A percentile compares a stretch with the other conserved stretches of the same genome.
These are phyloP conservation scores for Uropetala carovei DNA, from an alignment of 2,888 invertebrate species.

Conservation along the genomic window DNA sequence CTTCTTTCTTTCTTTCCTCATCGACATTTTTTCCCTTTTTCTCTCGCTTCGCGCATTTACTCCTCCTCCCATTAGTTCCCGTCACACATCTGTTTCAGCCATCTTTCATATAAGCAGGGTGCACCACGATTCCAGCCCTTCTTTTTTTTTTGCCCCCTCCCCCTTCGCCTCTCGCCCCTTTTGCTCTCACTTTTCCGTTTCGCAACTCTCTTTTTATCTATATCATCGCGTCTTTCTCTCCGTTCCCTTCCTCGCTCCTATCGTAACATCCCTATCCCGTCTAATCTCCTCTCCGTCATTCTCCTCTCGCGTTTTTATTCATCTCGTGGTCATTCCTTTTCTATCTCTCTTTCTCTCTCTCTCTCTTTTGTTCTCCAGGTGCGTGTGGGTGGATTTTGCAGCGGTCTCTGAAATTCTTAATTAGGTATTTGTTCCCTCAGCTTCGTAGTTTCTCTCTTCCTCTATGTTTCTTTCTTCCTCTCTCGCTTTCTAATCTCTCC, in stretches of 20 bases:
- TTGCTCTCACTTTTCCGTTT: neutral
- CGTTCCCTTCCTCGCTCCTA: neutral
- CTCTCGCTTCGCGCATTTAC: neutral
- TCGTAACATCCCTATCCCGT: neutral
- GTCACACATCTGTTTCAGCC: slow-evolving; percentile 43
- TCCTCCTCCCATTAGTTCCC: slow-evolving; percentile 26
- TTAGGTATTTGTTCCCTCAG: too few relatives aligned
- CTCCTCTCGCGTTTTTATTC: neutral
- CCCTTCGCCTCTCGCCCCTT: neutral
- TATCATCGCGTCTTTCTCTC: too few relatives aligned
- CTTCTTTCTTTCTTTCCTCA: slow-evolving; percentile 1
- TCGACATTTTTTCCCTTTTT: neutral
- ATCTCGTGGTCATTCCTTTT: neutral
- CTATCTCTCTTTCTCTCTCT: neutral
- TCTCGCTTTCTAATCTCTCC: neutral
- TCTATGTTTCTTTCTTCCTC: neutral
- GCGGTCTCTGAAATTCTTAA: too few relatives aligned
- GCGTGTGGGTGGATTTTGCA: too few relatives aligned
- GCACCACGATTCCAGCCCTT: slow-evolving; percentile 18
- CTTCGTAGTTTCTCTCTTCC: neutral
- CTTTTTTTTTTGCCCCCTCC: neutral
- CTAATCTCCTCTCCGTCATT: neutral
- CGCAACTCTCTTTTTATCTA: too few relatives aligned
- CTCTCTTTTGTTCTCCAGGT: too few relatives aligned
- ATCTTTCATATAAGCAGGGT: slow-evolving; percentile 25